Evolutionary conservation across 2,113 vertebrate genomes (phyloP), one percentile per base, ranked within the genome.

Genomic region (Xyliphius kryptos): DNA sequence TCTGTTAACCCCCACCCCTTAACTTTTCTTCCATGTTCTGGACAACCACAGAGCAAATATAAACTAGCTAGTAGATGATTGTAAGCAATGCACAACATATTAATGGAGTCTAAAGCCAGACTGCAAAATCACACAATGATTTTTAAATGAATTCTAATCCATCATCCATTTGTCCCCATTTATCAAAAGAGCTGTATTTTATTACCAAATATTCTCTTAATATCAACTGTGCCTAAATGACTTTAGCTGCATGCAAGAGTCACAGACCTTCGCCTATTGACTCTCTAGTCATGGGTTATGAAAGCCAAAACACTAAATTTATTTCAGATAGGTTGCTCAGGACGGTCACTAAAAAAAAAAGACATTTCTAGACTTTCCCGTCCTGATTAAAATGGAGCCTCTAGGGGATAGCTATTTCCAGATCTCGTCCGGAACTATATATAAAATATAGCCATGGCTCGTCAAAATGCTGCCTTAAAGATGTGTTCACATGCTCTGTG

Each of bases 131-230:
- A n/a, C n/a, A n/a, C n/a, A n/a, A n/a, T n/a, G n/a, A n/a, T n/a
- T n/a, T n/a, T n/a, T n/a, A n/a, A n/a, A n/a, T n/a, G n/a, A n/a
- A n/a, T n/a, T n/a, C n/a, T n/a, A n/a, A n/a, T n/a, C n/a, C n/a
- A n/a, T n/a, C n/a, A n/a, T n/a, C n/a, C n/a, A n/a, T n/a, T n/a
- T n/a, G n/a, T n/a, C n/a, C n/a, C n/a, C n/a, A n/a, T n/a, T n/a
- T n/a, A n/a, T n/a, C n/a, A n/a, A n/a, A n/a, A n/a, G n/a, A n/a
- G 20, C 14, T 26, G 60, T 75, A 74, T 77, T 81, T 84, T 81
- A 85, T 82, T 77, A 81, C 72, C 77, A 83, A 84, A 84, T 85
- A 80, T 78, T 81, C 56, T 74, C 12, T 13, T 84, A 84, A 87
- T 82, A 76, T 80, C 81, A 85, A 85, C 74, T 76, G 73, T 73